These are phyloP conservation scores for Pogona vitticeps DNA, from an alignment of 2,113 vertebrate species.

Conservation along the genomic window DNA sequence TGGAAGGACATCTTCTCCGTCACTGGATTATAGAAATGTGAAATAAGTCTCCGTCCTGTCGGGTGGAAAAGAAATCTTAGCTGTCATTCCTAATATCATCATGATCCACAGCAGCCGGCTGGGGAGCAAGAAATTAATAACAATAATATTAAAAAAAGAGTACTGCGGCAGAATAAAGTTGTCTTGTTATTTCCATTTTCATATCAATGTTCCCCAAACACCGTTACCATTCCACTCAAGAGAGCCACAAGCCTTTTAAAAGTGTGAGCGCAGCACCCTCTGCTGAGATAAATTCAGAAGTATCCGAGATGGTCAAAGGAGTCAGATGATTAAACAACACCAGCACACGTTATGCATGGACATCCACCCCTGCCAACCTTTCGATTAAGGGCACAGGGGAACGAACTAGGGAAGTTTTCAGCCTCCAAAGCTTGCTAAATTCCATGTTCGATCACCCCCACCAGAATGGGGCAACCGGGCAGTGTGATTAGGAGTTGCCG, in stretches of 20 bases:
- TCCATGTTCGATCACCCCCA: neutral
- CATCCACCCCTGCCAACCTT: no score
- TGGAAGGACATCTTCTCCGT: rapidly evolving
- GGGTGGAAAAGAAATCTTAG: neutral
- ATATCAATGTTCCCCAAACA: neutral
- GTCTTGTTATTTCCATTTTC: neutral
- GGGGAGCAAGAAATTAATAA: neutral
- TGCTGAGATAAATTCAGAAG: slow-evolving; percentile 50
- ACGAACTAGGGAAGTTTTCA: neutral
- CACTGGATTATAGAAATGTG: neutral
- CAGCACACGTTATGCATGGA: no score
- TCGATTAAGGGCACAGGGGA: no score
- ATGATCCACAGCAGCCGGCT: neutral
- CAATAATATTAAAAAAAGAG: neutral
- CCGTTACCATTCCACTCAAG: no score
- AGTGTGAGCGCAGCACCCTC: slow-evolving; percentile 67
- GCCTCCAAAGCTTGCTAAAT: neutral
- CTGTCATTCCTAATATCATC: neutral
- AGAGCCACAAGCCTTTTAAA: neutral
- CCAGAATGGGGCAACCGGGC: no score
- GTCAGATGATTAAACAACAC: neutral
- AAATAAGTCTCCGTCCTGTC: neutral
- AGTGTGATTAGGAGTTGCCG: neutral
- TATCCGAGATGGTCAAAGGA: neutral
- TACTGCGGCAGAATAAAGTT: neutral